Evolutionary conservation across 2,113 vertebrate genomes (phyloP), one percentile per base, ranked within the genome.

Genomic region (Bostrychus sinensis): DNA sequence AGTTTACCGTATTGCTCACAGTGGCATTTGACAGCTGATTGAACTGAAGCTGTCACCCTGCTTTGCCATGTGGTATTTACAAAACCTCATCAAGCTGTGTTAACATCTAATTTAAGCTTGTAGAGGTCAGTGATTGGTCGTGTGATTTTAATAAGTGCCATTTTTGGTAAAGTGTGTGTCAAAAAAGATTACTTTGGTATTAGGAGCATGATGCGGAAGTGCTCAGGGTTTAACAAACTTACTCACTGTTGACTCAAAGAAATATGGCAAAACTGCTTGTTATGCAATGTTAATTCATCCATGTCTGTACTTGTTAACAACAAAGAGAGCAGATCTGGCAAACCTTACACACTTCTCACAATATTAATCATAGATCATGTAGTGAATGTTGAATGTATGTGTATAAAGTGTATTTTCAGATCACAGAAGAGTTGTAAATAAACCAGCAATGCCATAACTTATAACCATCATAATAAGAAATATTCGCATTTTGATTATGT

Each of bases 21-120:
- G 12, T 3, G 56, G 14, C 36, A 12, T 20, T 19, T 28, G 39
- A 37, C n/a, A 51, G 43, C n/a, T n/a, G n/a, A n/a, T n/a, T n/a
- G n/a, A n/a, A n/a, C n/a, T 32, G 17, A 32, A 26, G n/a, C 10
- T 10, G 46, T 46, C 48, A 39, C 53, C 7, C 30, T 43, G 17
- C 7, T 69, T 43, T 16, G 19, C 66, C 7, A 9, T 62, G 45
- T 48, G 69, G 76, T 58, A 68, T 69, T 70, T 65, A 37, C 9
- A 50, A 57, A 51, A 48, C 22, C 66, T 72, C 9, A 64, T n/a
- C 34, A 53, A 56, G 42, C 59, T 46, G 41, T 59, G 23, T 19
- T 46, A 17, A 12, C 17, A 50, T 16, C 46, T 14, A 16, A 38
- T 69, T 61, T 75, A 16, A 42, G 46, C 23, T 11, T 12, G 16